Base-by-base conservation (phyloP, 2,797 vertebrate species). In the Platyrinchus mystaceus region DNA sequence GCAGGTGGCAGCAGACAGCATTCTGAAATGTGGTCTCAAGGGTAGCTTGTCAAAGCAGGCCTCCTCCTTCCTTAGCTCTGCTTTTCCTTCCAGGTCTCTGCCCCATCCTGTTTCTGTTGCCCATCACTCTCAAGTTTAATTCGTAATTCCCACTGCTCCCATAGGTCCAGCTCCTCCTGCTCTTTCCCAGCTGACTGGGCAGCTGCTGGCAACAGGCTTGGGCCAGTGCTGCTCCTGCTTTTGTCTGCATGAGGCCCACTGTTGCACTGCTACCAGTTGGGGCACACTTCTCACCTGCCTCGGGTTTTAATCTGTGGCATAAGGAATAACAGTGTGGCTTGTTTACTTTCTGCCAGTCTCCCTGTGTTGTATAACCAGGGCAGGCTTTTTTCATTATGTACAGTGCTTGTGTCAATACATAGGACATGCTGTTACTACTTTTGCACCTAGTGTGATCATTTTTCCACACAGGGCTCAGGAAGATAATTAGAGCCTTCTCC, bases 201-300 rank as follows among this genome's bases (percentile, higher is more conserved):
- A 7, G 9, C 37, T 34, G 32, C 2, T 1, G 0, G 30, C 46
- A 63, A 21, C 0, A 0, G 56, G 23, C 59, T 53, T 47, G 32
- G 34, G 46, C 23, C 19, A 11, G 15, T 7, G 39, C 44, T 66
- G 3, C 14, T 16, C 12, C 46, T 58, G 49, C 75, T 19, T 18
- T 52, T 49, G 26, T 47, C 28, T 52, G 60, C 26, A 4, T 5
- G 5, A 28, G 34, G 20, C 41, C 44, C 0, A 0, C 27, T 26
- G 30, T 53, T 50, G 23, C 7, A 0, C 28, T 49, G 43, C 7
- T 44, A 22, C 76, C 6, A 5, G 11, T 34, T n/a, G 6, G 34
- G 16, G 10, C 34, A 23, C 12, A 3, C 39, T 24, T 59, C 71
- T 87, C 77, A 18, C 28, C 52, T 43, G 36, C 10, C 52, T 32